phyloP scores from a whole-genome alignment of 2,113 vertebrate genomes.

The Phaethornis superciliosus region DNA sequence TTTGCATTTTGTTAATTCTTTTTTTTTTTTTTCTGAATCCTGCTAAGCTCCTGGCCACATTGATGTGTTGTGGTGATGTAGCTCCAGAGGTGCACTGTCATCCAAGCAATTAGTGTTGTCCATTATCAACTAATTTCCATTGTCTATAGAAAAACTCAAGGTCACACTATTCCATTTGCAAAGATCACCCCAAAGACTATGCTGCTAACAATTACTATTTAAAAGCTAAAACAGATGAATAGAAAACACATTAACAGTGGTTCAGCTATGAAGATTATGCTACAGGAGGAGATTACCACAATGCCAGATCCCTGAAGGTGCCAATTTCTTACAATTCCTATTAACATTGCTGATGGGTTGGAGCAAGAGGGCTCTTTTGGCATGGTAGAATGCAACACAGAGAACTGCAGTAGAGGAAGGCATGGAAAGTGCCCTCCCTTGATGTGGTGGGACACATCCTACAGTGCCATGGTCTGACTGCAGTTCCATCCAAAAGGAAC shows the following conservation, averaged over 20 bases:
- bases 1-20: slow-evolving; percentile 20
- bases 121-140: slow-evolving; percentile 51
- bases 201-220: slow-evolving; percentile 31
- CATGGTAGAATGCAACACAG: background rate
- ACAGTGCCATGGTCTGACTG: background rate
- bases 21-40: background rate
- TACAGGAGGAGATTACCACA: slow-evolving; percentile 1
- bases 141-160: slow-evolving; percentile 47
- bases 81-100: slow-evolving; percentile 55
- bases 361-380: background rate
- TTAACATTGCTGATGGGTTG: background rate
- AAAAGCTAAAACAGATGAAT: slow-evolving; percentile 7
- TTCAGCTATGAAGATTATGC: slow-evolving; percentile 8
- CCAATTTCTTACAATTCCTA: background rate
- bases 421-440: background rate
- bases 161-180: slow-evolving; percentile 4
- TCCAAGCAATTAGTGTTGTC: slow-evolving; percentile 40
- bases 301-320: background rate
- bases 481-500: background rate
- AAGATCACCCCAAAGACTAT: slow-evolving; percentile 42
- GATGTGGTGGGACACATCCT: background rate
- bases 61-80: slow-evolving; percentile 3
- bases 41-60: slow-evolving; percentile 28
- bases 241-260: background rate
- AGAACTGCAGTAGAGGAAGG: background rate